phyloP scores from a whole-genome alignment of 2,797 vertebrate genomes.

The Simalia tracyae region DNA sequence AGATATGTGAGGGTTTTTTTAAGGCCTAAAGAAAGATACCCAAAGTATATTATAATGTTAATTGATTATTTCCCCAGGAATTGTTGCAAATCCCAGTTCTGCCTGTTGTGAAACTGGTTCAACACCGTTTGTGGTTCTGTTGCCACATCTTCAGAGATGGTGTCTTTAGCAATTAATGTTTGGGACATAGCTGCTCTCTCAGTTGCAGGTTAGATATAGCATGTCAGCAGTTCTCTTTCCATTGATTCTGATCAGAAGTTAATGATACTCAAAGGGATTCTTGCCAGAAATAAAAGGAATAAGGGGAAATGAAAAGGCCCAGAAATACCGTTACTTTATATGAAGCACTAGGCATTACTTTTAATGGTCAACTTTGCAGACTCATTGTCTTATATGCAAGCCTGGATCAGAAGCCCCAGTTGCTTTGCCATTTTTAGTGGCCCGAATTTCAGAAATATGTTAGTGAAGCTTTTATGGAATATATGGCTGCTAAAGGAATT shows the following conservation, averaged over 20 bases:
- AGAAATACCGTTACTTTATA: neutral
- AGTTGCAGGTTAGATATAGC: neutral
- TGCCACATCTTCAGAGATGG: slow-evolving; percentile 7
- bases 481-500: no score
- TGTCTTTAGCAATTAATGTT: neutral
- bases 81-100: slow-evolving; percentile 24
- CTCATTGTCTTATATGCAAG: no score
- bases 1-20: neutral
- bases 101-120: neutral
- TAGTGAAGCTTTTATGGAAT: no score
- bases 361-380: neutral
- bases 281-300: neutral
- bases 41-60: slow-evolving; percentile 31
- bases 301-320: neutral
- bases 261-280: neutral
- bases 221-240: neutral
- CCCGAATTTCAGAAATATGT: no score
- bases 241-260: slow-evolving; percentile 7
- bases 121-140: neutral
- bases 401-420: no score
- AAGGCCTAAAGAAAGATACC: neutral
- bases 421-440: no score
- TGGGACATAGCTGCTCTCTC: slow-evolving; percentile 14
- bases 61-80: neutral
- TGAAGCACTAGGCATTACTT: neutral